Base-by-base conservation (phyloP, 2,888 invertebrate species). In the Pseudanteris insignis region DNA sequence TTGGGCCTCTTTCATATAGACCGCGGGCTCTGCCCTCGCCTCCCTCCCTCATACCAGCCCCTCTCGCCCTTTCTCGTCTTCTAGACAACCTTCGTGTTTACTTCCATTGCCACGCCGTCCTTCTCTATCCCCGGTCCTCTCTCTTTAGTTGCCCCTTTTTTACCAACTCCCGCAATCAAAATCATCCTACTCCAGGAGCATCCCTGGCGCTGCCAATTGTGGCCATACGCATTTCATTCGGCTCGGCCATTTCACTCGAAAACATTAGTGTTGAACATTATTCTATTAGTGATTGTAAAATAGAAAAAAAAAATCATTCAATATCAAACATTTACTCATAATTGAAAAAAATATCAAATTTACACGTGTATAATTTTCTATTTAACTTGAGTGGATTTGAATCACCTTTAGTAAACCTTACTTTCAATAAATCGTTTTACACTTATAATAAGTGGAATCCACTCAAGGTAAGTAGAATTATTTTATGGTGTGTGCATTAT, bases 1-100 rank as follows among this genome's bases (percentile, higher is more conserved):
- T 72, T 70, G 73, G 73, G 71, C 67, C 70, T 70, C 74, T 76
- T 78, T 78, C 74, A 78, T 77, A 76, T 71, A 72, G 68, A 70
- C 72, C 75, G 72, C 72, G 68, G 65, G 60, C 67, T 68, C 58
- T 59, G 53, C 50, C 47, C 47, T 51, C 55, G 47, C 48, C 41
- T 36, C 50, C 53, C 40, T 32, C 21, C 28, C 29, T 38, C 29
- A n/a, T 18, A 18, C 21, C 15, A 37, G 36, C 26, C 50, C 59
- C 59, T 48, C 38, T 47, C 13, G 46, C 61, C 66, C 54, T 61
- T 64, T 50, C 34, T 51, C 51, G 51, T 46, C 57, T 57, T 50
- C 47, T 46, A 44, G 69, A 46, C 55, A 55, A 60, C 37, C 48
- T 47, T 55, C 59, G 51, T 59, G 51, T 60, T 60, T 60, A 53